Evolutionary conservation across 2,113 vertebrate genomes (phyloP).

Genomic region (Lycaon pictus): DNA sequence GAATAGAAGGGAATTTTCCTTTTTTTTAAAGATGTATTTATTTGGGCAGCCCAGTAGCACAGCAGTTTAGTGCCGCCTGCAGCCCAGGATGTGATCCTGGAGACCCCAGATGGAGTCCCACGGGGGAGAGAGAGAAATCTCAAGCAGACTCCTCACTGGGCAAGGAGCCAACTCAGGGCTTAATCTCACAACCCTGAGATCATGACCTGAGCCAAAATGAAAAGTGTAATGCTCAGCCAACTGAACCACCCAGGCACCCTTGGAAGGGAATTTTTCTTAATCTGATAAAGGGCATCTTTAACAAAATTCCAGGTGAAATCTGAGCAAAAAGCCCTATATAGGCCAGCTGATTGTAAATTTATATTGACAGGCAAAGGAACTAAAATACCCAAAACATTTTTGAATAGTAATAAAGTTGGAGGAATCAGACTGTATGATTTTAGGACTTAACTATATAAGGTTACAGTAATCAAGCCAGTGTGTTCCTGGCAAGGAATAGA

Average conservation of each 20-base stretch:
- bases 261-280: not conserved
- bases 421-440: not conserved
- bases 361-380: not conserved
- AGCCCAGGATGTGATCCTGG: no score
- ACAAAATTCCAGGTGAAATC: not conserved
- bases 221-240: not conserved
- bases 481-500: not conserved
- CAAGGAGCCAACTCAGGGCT: not conserved
- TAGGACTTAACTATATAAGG: not conserved
- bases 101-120: no score
- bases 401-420: not conserved
- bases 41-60: no score
- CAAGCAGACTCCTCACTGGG: not conserved
- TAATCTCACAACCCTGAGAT: not conserved
- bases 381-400: not conserved
- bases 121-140: not conserved
- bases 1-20: not conserved
- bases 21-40: not conserved
- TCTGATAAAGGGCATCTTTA: not conserved
- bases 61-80: no score
- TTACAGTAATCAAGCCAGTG: not conserved
- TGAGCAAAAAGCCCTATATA: not conserved
- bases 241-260: not conserved
- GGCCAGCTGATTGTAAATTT: not conserved
- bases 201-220: not conserved